phyloP scores from a whole-genome alignment of 1,140 invertebrate genomes.

The Drosophila athabasca region DNA sequence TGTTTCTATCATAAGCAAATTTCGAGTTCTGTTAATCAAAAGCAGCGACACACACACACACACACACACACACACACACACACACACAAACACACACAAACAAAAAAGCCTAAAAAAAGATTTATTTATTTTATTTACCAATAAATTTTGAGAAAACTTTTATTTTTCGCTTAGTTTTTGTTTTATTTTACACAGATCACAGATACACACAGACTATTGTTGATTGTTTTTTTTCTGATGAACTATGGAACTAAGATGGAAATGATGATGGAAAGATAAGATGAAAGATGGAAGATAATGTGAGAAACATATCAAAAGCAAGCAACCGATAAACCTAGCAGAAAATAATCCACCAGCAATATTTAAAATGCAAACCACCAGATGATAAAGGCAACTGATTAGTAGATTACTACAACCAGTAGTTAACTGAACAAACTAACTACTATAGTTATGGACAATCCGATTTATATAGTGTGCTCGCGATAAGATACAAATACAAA shows the following conservation, averaged over 20 bases:
- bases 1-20: constrained; percentile 66
- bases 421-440: constrained; percentile 62
- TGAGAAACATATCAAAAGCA: constrained; percentile 36
- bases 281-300: constrained; percentile 18
- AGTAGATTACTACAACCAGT: constrained; percentile 50
- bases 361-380: constrained; percentile 56
- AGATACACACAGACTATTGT: neutral
- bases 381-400: constrained; percentile 31
- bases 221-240: neutral
- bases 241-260: neutral
- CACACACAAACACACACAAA: constrained; percentile 14
- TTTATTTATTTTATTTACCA: constrained; percentile 77
- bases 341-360: constrained; percentile 55
- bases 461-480: constrained; percentile 42
- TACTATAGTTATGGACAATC: constrained; percentile 73
- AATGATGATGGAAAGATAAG: neutral
- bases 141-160: constrained; percentile 66
- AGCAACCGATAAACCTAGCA: constrained; percentile 35
- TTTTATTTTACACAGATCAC: neutral
- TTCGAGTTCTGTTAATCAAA: constrained; percentile 72
- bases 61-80: constrained; percentile 18
- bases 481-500: constrained; percentile 19
- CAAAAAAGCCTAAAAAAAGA: constrained; percentile 24
- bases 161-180: constrained; percentile 17
- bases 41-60: constrained; percentile 36